phyloP scores from a whole-genome alignment of 37 sponge, comb jelly and placozoan genomes.

The Ephydatia muelleri region DNA sequence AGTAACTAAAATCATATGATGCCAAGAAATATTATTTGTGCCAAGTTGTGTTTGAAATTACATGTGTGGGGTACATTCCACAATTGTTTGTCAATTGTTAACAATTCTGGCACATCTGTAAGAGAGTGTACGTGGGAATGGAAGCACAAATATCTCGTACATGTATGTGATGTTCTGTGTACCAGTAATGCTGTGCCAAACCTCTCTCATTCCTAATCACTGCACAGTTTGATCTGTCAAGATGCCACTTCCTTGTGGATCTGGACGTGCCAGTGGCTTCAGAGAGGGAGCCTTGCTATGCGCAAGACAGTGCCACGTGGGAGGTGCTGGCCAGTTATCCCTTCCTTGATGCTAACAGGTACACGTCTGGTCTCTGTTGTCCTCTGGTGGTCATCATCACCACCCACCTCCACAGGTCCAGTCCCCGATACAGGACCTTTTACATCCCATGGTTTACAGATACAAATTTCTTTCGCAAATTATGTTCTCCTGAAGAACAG shows the following conservation, averaged over 20 bases:
- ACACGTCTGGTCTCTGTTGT: neutral
- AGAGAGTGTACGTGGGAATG: no score
- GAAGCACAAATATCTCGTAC: no score
- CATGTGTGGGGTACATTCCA: no score
- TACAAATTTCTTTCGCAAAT: constrained; percentile 19
- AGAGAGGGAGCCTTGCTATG: constrained; percentile 72
- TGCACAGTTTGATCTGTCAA: constrained; percentile 61
- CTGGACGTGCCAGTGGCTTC: constrained; percentile 53
- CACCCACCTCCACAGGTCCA: constrained; percentile 59
- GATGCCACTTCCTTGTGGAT: constrained; percentile 92
- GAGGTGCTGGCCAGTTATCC: constrained; percentile 58
- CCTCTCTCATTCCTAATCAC: neutral
- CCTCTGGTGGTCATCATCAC: neutral
- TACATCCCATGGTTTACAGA: constrained; percentile 74
- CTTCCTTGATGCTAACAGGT: constrained; percentile 82
- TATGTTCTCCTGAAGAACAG: constrained; percentile 58
- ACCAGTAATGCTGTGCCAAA: no score
- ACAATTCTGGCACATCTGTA: no score
- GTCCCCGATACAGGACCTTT: constrained; percentile 74
- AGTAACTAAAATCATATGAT: no score
- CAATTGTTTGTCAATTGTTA: no score
- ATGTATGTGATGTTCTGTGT: no score
- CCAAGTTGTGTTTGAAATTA: no score
- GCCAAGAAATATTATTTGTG: no score
- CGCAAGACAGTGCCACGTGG: constrained; percentile 68